These are phyloP conservation scores for Agrochola circellaris DNA, from an alignment of 2,888 invertebrate genomes.

Conservation along the genomic window DNA sequence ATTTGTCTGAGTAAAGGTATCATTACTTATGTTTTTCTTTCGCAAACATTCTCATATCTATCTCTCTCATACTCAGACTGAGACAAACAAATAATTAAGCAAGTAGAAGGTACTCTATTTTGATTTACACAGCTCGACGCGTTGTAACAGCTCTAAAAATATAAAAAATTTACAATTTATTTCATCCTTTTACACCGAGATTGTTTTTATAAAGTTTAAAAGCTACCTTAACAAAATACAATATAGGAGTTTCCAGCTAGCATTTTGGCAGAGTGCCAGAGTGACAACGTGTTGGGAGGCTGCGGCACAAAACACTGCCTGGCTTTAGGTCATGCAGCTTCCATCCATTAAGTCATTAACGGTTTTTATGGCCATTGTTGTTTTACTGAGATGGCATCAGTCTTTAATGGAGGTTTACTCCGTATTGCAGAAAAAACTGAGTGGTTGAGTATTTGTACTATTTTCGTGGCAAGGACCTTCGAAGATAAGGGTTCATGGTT, in stretches of 20 bases:
- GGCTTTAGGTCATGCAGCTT: constrained; percentile 55
- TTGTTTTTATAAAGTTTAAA: constrained; percentile 54
- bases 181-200: constrained; percentile 32
- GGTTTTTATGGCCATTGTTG: constrained; percentile 57
- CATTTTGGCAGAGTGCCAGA: constrained; percentile 60
- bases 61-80: constrained; percentile 13
- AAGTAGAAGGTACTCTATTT: constrained; percentile 22
- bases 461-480: constrained; percentile 1
- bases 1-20: constrained; percentile 31
- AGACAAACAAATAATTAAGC: constrained; percentile 35
- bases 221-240: constrained; percentile 54
- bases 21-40: constrained; percentile 43
- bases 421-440: constrained; percentile 19
- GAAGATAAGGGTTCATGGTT: not conserved
- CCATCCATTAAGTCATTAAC: constrained; percentile 64
- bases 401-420: constrained; percentile 33
- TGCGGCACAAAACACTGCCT: constrained; percentile 59
- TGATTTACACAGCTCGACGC: constrained; percentile 36
- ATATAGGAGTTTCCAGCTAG: constrained; percentile 41
- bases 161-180: constrained; percentile 25
- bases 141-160: constrained; percentile 24
- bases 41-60: constrained; percentile 39
- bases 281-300: constrained; percentile 37
- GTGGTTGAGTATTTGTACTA: constrained; percentile 11
- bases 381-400: constrained; percentile 45